phyloP scores from a whole-genome alignment of 2,113 vertebrate species.

The Progne subis region DNA sequence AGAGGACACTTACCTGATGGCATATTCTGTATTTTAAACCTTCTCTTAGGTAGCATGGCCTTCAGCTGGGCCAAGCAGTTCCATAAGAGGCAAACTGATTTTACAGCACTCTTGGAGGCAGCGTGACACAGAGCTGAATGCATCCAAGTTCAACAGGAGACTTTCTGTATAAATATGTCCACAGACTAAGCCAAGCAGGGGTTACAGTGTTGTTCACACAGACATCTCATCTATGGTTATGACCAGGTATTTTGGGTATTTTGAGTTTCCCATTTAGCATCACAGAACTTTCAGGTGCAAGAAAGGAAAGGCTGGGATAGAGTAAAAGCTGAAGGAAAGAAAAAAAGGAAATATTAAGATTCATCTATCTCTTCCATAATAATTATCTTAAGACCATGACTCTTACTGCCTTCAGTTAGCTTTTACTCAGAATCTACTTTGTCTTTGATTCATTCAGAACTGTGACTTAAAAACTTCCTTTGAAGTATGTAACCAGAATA shows the following conservation, averaged over 20 bases:
- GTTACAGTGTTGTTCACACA: not conserved
- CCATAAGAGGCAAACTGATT: not conserved
- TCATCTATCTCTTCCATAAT: not conserved
- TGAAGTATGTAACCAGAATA: not conserved
- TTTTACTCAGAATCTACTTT: not conserved
- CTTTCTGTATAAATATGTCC: not conserved
- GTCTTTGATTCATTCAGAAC: not conserved
- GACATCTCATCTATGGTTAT: not conserved
- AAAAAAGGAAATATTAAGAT: not conserved
- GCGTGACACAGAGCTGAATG: accelerated
- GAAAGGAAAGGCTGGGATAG: not conserved
- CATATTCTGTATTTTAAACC: not conserved
- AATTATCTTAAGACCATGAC: not conserved
- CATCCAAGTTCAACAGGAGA: not conserved
- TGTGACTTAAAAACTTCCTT: not conserved
- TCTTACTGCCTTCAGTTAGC: not conserved
- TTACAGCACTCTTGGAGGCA: not conserved
- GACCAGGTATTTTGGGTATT: not conserved
- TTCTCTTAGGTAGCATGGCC: not conserved
- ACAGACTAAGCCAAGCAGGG: not conserved
- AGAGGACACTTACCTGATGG: not conserved
- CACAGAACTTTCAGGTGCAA: not conserved
- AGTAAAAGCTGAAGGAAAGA: not conserved
- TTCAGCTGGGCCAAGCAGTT: not conserved
- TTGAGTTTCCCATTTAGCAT: not conserved